These are phyloP conservation scores for Tigriopus japonicus DNA, from an alignment of 1,140 invertebrate genomes.

Conservation along the genomic window DNA sequence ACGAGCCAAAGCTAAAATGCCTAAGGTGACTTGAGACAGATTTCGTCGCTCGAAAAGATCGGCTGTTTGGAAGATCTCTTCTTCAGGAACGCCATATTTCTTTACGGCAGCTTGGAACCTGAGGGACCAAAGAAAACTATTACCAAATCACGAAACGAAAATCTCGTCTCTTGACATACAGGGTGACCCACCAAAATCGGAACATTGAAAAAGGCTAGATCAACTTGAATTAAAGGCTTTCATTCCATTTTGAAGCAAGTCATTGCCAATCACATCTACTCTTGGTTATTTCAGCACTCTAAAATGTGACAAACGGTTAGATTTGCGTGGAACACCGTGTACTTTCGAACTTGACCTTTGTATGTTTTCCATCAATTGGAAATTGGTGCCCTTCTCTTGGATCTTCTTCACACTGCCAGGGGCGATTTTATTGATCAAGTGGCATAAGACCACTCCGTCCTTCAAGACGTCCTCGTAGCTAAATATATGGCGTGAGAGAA, in stretches of 20 bases:
- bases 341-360: conserved; percentile 33
- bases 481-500: too few relatives aligned
- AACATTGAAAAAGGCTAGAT: too few relatives aligned
- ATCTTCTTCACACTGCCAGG: conserved; percentile 90
- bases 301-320: too few relatives aligned
- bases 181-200: too few relatives aligned
- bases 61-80: conserved; percentile 96
- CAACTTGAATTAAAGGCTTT: too few relatives aligned
- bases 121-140: too few relatives aligned
- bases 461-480: conserved; percentile 38
- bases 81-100: conserved; percentile 78
- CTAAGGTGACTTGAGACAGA: conserved; percentile 51
- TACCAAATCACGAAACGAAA: too few relatives aligned
- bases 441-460: conserved; percentile 80
- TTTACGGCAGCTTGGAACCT: conserved; percentile 43
- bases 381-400: conserved; percentile 82
- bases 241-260: too few relatives aligned
- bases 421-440: conserved; percentile 79
- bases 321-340: too few relatives aligned
- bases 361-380: conserved; percentile 97
- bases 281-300: too few relatives aligned
- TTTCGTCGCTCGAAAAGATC: conserved; percentile 91
- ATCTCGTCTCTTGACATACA: too few relatives aligned
- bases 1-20: conserved; percentile 62
- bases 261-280: too few relatives aligned